phyloP scores from a whole-genome alignment of 1,140 invertebrate genomes.

The Chlorops oryzae region DNA sequence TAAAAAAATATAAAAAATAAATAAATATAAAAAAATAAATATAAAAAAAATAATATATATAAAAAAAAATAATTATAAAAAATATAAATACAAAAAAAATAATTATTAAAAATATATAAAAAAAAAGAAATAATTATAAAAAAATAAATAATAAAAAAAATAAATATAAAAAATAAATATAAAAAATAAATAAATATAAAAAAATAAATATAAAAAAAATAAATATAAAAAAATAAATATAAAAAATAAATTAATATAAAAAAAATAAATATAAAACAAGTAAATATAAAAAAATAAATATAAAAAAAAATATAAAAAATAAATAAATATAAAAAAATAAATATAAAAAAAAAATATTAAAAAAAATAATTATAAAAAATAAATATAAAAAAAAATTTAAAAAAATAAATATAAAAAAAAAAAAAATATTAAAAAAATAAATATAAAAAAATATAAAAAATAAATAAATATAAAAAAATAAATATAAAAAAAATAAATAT shows the following conservation, averaged over 20 bases:
- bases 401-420: background rate
- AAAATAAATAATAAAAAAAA: conserved; percentile 3
- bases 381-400: background rate
- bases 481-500: background rate
- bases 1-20: no score
- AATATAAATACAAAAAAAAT: conserved; percentile 3
- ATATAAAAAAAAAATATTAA: background rate
- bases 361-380: background rate
- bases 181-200: background rate
- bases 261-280: background rate
- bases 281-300: background rate
- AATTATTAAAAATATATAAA: conserved; percentile 3
- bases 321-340: background rate
- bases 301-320: background rate
- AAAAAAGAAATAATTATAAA: background rate
- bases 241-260: background rate
- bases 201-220: background rate
- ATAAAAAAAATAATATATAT: background rate
- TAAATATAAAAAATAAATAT: background rate
- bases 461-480: background rate
- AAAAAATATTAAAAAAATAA: background rate
- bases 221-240: background rate
- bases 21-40: background rate
- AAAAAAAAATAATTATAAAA: background rate
- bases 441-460: background rate